Base-by-base conservation (phyloP, 1,140 invertebrate species). In the Temnothorax curvispinosus region DNA sequence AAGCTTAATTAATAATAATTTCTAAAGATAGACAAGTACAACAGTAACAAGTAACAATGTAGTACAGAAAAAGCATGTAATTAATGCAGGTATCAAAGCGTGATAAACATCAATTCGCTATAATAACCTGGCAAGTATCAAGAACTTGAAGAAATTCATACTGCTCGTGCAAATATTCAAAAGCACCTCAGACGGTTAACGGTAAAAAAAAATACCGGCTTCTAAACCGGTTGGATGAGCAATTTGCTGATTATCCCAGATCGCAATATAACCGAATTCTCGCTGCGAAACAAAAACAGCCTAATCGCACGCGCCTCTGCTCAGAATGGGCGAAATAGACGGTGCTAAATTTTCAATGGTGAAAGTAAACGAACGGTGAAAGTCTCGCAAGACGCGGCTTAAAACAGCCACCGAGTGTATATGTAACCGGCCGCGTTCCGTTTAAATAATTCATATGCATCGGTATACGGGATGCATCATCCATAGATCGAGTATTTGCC, bases 301-400 rank as follows among this genome's bases (percentile, higher is more conserved):
- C 56, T 72, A 72, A 18, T 56, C 38, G 41, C 58, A 15, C 62
- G 35, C 52, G 56, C 65, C 58, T 82, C 67, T 60, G 4, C 41
- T 75, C 27, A 56, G 62, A 72, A 69, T 35, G 71, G 60, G 21
- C 62, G 52, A 90, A 75, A 56, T 54, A 75, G 69, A 38, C 67
- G 41, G 58, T 81, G 88, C 80, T 87, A 88, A 27, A 90, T 89
- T 91, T 89, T 89, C 82, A 87, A 85, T 60, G 65, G 92, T 93
- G 92, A 93, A 93, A 93, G 92, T 92, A 88, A 15, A 72, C 58
- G 47, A 60, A 44, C 84, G 82, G 92, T 92, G 92, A 93, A 93
- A 93, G 92, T 92, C 85, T 75, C n/a, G 15, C 54, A 47, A 60
- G 80, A 64, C 52, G 58, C 69, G 35, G 56, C 64, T 65, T 78